Percentiles rank a stretch among this genome's conserved stretches.
These are phyloP conservation scores for Cheirogaleus medius DNA, from an alignment of 2,113 vertebrate species.

Conservation along the genomic window DNA sequence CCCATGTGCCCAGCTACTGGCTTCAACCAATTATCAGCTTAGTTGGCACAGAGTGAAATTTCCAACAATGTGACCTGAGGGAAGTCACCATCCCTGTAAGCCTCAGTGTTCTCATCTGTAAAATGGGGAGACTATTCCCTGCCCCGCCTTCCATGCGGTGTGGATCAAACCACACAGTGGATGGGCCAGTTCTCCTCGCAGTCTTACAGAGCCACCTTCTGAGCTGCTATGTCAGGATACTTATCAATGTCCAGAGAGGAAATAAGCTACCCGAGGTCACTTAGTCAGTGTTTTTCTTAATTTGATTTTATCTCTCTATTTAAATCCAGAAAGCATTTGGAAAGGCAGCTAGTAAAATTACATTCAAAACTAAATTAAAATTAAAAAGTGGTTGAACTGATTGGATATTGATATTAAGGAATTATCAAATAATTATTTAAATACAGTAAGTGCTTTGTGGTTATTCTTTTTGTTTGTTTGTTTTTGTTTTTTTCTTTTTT, in stretches of 20 bases:
- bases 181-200: background rate
- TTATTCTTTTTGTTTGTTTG: too few relatives aligned
- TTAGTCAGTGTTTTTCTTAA: background rate
- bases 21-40: background rate
- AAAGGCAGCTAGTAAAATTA: background rate
- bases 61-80: background rate
- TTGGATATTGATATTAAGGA: background rate
- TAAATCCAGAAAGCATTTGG: conserved; percentile 21
- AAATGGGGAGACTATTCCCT: background rate
- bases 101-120: background rate
- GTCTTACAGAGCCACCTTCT: background rate
- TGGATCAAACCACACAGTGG: background rate
- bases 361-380: background rate
- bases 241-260: background rate
- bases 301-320: background rate
- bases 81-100: background rate
- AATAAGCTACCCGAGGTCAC: background rate
- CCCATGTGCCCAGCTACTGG: background rate
- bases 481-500: too few relatives aligned
- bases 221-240: background rate
- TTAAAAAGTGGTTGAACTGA: background rate
- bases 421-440: background rate
- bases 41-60: background rate
- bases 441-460: background rate
- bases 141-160: background rate